Evolutionary conservation across 2,888 invertebrate genomes (phyloP), one percentile per base, ranked within the genome.

Genomic region (Syrista parreyssii): DNA sequence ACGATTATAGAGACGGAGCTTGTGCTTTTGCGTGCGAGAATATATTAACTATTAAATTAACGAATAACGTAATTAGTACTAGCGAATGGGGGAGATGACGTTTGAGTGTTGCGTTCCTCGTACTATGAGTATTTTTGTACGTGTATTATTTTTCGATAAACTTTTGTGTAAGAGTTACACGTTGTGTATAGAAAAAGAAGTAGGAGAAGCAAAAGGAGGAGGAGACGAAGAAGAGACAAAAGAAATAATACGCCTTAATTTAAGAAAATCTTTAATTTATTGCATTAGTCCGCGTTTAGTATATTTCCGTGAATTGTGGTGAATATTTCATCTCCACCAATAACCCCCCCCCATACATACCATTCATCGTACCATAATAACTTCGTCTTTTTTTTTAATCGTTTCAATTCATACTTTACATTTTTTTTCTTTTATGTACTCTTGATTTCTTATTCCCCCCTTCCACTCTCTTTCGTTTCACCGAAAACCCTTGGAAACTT

Each of bases 91-190:
- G 55, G 55, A 55, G 55, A 55, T 23, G 9, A 23, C 55, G 83
- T 85, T 88, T 83, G 82, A 85, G 83, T 84, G 85, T 87, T 87
- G 82, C 86, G 88, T 88, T 89, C 87, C 88, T 86, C 83, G 85
- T 89, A 89, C 85, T 83, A 86, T 86, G 86, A 89, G 88, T 90
- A 89, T 89, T 90, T 89, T 89, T 88, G 81, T 89, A 89, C 84
- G 83, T 85, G 87, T 88, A 89, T 89, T 89, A 89, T 89, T 88
- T 88, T 87, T 88, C 84, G 85, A 88, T 78, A 85, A 79, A 86
- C 82, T 85, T 86, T 84, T 81, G 78, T 80, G 78, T 82, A 83
- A 79, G 34, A 84, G 80, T 83, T 81, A 75, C 35, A 72, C 11
- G 71, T 3, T 35, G 68, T 86, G 83, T 84, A 86, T 83, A 82